Conservation (phyloP, 2,797 vertebrate species). For the Orientallactaga sibirica region DNA sequence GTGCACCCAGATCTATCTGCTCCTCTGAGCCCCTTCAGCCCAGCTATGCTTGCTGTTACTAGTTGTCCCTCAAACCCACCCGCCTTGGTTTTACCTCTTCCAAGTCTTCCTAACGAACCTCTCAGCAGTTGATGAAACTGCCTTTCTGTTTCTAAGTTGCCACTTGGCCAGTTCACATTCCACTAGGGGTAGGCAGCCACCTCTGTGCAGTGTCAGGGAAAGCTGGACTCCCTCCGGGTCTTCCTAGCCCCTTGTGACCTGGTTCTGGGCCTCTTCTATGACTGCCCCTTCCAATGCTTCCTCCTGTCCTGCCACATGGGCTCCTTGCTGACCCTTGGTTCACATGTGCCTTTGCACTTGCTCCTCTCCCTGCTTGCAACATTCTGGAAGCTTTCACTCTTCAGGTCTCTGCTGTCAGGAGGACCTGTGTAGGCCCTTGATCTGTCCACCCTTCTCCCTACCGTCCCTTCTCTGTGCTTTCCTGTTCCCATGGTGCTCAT, state of each 20-base stretch:
- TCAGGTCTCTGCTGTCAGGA: rapidly evolving
- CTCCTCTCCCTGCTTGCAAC: background rate
- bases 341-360: background rate
- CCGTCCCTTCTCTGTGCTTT: rapidly evolving
- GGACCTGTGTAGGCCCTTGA: rapidly evolving
- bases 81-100: too few relatives aligned
- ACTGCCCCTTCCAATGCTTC: background rate
- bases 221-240: background rate
- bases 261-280: background rate
- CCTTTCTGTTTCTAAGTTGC: background rate
- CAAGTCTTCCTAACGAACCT: background rate
- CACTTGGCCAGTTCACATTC: rapidly evolving
- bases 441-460: background rate
- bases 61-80: too few relatives aligned
- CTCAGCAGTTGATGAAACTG: background rate
- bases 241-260: rapidly evolving
- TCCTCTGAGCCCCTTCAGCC: background rate
- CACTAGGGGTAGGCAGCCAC: background rate
- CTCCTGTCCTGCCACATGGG: too few relatives aligned
- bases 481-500: rapidly evolving
- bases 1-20: rapidly evolving
- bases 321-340: background rate
- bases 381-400: too few relatives aligned
- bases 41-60: too few relatives aligned
- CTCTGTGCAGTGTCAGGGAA: background rate